Base-by-base conservation (phyloP, 2,797 vertebrate genomes). In the Hypotaenidia okinawae region DNA sequence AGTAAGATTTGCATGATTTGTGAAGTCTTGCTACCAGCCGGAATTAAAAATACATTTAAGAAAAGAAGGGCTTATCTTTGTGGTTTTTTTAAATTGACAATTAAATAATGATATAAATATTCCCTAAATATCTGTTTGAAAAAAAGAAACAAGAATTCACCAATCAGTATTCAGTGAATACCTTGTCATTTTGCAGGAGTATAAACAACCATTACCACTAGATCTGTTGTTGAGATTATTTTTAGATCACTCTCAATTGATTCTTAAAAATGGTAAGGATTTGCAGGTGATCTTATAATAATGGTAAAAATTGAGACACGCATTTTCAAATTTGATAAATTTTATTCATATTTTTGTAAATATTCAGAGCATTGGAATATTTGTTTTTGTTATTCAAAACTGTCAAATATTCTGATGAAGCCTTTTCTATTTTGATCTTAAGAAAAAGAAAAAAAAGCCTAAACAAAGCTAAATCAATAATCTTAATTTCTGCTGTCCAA, bases 41-140 rank as follows among this genome's bases (percentile, higher is more conserved):
- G 87, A 94, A 85, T 83, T 96, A 81, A 87, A 91, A 70, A 47
- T 57, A 45, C 16, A 5, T 51, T 80, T 89, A 93, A 89, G 43
- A 76, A 87, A 85, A 66, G 2, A 27, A 62, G 15, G 11, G 14
- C 11, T 80, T 78, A 17, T 63, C 17, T 45, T 45, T 45, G 41
- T 16, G 16, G 41, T 18, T 45, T 45, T 45, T 43, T 43, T 18
- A 18, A 19, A 45, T 45, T 45, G 43, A 45, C 6, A 88, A 86
- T 37, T 61, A 84, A 89, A 62, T 69, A 84, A 77, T 64, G 14
- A 3, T 27, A 9, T 16, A 55, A 45, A 22, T 51, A 41, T 59
- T 13, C 32, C 35, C 3, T 33, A 87, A 75, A 6, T 49, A 69
- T 13, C 17, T 49, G 3, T 52, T 77, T 90, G 5, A n/a, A 94